phyloP scores from a whole-genome alignment of 2,797 vertebrate genomes.

The Acanthopagrus latus region DNA sequence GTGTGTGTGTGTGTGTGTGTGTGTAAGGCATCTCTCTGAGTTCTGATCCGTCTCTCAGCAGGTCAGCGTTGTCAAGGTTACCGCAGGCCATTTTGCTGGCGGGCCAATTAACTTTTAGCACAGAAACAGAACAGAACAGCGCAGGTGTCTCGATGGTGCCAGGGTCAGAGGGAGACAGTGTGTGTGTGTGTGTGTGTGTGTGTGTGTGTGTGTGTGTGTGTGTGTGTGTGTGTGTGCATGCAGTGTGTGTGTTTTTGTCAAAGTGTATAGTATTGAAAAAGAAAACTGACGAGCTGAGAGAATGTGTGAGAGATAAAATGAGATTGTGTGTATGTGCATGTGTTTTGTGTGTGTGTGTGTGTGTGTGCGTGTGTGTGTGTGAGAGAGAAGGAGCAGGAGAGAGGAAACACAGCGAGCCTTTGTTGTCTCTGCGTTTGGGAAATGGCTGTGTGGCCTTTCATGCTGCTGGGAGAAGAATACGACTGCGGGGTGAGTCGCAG shows the following conservation, averaged over 20 bases:
- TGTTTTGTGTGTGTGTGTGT: constrained; percentile 18
- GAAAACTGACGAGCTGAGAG: constrained; percentile 27
- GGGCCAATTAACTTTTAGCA: constrained; percentile 81
- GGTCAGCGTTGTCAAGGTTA: constrained; percentile 85
- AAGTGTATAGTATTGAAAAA: constrained; percentile 18
- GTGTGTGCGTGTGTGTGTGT: constrained; percentile 6
- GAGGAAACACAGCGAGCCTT: constrained; percentile 20
- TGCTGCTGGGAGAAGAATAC: constrained; percentile 26
- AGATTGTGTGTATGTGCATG: background rate
- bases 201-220: too few species aligned
- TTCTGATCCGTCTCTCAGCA: constrained; percentile 78
- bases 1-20: constrained; percentile 31
- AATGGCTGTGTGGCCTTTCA: constrained; percentile 39
- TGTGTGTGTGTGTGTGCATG: too few species aligned
- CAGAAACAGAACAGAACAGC: constrained; percentile 63
- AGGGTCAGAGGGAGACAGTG: constrained; percentile 15
- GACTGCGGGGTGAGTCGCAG: constrained; percentile 5
- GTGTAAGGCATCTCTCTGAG: constrained; percentile 55
- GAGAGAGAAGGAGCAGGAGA: constrained; percentile 1
- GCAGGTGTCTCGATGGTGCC: constrained; percentile 56
- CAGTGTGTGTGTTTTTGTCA: background rate
- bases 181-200: background rate
- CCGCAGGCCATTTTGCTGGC: constrained; percentile 74
- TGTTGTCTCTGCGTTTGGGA: constrained; percentile 45
- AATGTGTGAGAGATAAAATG: constrained; percentile 9